These are phyloP conservation scores for Criorhina ranunculi DNA, from an alignment of 2,888 invertebrate genomes.

Conservation along the genomic window DNA sequence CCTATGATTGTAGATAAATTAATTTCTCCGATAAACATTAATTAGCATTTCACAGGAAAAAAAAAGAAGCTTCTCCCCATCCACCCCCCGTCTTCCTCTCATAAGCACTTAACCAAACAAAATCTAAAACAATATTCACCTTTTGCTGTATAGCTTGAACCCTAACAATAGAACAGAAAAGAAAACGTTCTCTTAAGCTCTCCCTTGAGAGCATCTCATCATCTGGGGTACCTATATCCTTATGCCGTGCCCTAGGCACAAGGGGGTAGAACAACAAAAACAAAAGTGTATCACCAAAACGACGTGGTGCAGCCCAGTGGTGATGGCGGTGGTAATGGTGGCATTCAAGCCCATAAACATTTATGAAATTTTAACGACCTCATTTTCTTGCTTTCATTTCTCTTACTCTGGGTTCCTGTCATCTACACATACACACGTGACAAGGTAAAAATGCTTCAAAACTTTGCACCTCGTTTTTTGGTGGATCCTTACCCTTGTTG, in stretches of 20 bases:
- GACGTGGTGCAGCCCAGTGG: conserved; percentile 12
- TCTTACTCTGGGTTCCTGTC: not conserved
- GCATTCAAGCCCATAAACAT: conserved; percentile 63
- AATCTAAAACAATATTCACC: conserved; percentile 63
- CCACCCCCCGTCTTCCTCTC: conserved; percentile 13
- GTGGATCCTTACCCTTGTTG: not conserved
- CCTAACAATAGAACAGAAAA: conserved; percentile 1
- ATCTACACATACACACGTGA: not conserved
- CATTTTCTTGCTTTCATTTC: conserved; percentile 63
- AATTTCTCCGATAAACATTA: conserved; percentile 55
- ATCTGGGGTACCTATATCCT: conserved; percentile 31
- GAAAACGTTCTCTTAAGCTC: conserved; percentile 14
- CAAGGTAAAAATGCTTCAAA: conserved; percentile 43
- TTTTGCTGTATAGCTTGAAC: conserved; percentile 31
- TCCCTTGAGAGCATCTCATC: conserved; percentile 37
- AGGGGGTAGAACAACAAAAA: not conserved
- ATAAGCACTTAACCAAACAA: conserved; percentile 36
- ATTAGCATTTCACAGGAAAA: conserved; percentile 37
- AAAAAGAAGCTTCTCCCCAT: not conserved
- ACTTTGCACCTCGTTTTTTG: conserved; percentile 59
- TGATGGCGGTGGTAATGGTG: conserved; percentile 19
- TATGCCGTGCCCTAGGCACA: conserved; percentile 3
- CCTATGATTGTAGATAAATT: conserved; percentile 36
- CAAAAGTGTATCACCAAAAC: conserved; percentile 15
- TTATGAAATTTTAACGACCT: conserved; percentile 74